These are phyloP conservation scores for Harpalus rufipes DNA, from an alignment of 2,888 invertebrate species.

Conservation along the genomic window DNA sequence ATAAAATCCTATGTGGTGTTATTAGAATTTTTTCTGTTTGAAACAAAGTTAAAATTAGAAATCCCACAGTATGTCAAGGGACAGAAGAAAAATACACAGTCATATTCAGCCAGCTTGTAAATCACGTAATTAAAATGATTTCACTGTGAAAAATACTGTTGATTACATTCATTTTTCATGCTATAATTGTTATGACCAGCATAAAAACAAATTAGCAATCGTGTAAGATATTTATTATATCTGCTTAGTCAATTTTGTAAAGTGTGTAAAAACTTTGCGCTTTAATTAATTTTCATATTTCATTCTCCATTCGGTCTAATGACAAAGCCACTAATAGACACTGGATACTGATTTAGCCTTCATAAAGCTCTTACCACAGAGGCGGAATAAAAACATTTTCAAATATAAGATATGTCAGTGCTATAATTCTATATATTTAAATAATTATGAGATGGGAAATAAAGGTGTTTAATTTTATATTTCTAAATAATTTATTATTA, in stretches of 20 bases:
- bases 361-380: slow-evolving; percentile 2
- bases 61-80: slow-evolving; percentile 34
- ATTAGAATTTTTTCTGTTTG: not conserved
- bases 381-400: not conserved
- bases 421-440: too few species aligned
- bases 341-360: slow-evolving; percentile 17
- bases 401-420: too few species aligned
- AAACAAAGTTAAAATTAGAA: not conserved
- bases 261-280: slow-evolving; percentile 32
- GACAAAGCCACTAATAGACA: slow-evolving; percentile 34
- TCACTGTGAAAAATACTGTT: slow-evolving; percentile 33
- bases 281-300: slow-evolving; percentile 51
- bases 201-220: slow-evolving; percentile 50
- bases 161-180: slow-evolving; percentile 36
- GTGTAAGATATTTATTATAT: slow-evolving; percentile 52
- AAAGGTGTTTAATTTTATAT: too few species aligned
- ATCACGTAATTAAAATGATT: slow-evolving; percentile 32
- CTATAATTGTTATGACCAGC: slow-evolving; percentile 39
- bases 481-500: too few species aligned
- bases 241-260: slow-evolving; percentile 46
- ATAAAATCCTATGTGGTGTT: not conserved
- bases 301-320: slow-evolving; percentile 38
- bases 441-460: too few species aligned
- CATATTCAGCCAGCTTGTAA: slow-evolving; percentile 19
- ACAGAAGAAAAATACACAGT: slow-evolving; percentile 27